phyloP scores from a whole-genome alignment of 2,797 vertebrate genomes.

The Megalops cyprinoides region DNA sequence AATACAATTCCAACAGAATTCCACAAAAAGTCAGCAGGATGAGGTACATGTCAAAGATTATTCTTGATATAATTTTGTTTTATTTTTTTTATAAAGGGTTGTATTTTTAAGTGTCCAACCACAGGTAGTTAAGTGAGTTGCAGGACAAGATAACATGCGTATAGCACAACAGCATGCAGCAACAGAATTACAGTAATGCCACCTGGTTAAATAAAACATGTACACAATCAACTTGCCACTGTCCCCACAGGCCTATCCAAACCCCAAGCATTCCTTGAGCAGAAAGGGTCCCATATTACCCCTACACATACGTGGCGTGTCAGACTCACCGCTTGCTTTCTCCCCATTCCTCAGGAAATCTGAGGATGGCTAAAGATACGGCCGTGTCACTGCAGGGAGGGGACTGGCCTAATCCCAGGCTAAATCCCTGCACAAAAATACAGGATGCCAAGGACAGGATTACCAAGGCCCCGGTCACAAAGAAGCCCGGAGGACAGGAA shows the following conservation, averaged over 20 bases:
- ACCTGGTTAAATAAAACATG: neutral
- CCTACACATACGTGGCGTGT: neutral
- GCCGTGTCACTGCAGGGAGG: slow-evolving; percentile 34
- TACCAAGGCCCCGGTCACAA: slow-evolving; percentile 47
- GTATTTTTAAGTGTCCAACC: too few species aligned
- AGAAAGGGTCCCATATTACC: neutral
- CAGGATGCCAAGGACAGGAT: slow-evolving; percentile 62
- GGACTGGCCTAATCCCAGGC: slow-evolving; percentile 58
- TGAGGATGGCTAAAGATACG: slow-evolving; percentile 22
- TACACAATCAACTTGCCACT: neutral
- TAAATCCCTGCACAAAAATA: slow-evolving; percentile 63
- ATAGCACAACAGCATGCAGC: neutral
- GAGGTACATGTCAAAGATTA: too few species aligned
- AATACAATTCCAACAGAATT: too few species aligned
- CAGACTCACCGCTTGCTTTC: slow-evolving; percentile 77
- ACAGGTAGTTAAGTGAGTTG: neutral
- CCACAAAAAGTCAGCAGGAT: too few species aligned
- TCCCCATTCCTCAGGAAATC: slow-evolving; percentile 70
- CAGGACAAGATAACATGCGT: neutral
- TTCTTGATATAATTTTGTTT: too few species aligned
- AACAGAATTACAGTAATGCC: neutral
- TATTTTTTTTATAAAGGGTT: too few species aligned
- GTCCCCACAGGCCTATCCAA: neutral
- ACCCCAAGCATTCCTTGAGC: neutral
- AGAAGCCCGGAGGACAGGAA: neutral